Conservation (phyloP, 2,888 invertebrate genomes). For the Pasiphila rectangulata region DNA sequence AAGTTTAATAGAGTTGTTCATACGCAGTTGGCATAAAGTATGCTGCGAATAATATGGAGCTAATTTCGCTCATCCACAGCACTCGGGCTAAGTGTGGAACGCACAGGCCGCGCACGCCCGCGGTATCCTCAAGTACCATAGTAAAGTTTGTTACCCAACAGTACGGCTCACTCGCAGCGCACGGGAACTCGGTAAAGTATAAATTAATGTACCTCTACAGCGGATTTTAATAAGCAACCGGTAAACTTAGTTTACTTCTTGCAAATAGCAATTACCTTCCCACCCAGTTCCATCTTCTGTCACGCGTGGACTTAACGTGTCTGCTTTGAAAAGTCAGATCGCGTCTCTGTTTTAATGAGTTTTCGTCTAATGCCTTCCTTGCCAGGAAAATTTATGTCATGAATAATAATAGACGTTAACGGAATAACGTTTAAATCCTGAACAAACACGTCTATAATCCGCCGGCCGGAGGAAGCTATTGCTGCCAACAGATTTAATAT, state of each 20-base stretch:
- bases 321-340: slow-evolving; percentile 78
- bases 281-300: slow-evolving; percentile 59
- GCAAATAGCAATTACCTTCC: slow-evolving; percentile 66
- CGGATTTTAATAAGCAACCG: slow-evolving; percentile 69
- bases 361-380: slow-evolving; percentile 77
- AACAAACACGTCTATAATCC: slow-evolving; percentile 71
- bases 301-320: slow-evolving; percentile 80
- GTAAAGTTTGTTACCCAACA: slow-evolving; percentile 36
- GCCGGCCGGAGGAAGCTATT: slow-evolving; percentile 55
- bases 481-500: slow-evolving; percentile 11
- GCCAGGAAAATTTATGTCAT: slow-evolving; percentile 77
- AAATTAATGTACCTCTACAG: slow-evolving; percentile 66
- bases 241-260: slow-evolving; percentile 61
- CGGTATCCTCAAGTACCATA: slow-evolving; percentile 31
- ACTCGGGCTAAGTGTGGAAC: slow-evolving; percentile 8
- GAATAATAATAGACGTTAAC: slow-evolving; percentile 76
- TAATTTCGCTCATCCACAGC: slow-evolving; percentile 20
- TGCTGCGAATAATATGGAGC: slow-evolving; percentile 12
- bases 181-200: slow-evolving; percentile 17
- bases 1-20: not conserved
- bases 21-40: slow-evolving; percentile 3
- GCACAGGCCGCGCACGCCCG: slow-evolving; percentile 14
- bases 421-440: slow-evolving; percentile 71
- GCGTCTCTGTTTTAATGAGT: slow-evolving; percentile 79
- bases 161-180: slow-evolving; percentile 28